phyloP scores from a whole-genome alignment of 2,797 vertebrate genomes.

The Sebastiscus tertius region DNA sequence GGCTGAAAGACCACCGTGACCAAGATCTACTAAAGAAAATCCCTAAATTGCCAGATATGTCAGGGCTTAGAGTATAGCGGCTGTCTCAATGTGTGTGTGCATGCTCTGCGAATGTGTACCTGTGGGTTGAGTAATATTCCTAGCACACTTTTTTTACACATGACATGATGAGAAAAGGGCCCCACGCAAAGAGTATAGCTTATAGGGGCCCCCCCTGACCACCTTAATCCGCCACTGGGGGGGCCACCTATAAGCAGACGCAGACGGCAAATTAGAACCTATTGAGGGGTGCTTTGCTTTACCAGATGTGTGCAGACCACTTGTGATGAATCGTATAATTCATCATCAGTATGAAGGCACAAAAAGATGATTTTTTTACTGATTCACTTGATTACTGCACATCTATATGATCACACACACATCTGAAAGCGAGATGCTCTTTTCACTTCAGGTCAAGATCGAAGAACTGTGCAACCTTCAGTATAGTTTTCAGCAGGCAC shows the following conservation, averaged over 20 bases:
- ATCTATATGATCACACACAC: background rate
- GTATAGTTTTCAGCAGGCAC: slow-evolving; percentile 48
- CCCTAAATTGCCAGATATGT: too few species aligned
- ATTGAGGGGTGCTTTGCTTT: slow-evolving; percentile 27
- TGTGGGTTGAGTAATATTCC: too few species aligned
- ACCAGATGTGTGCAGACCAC: slow-evolving; percentile 26
- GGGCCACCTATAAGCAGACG: slow-evolving; percentile 39
- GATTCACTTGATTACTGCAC: background rate
- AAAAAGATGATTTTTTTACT: background rate
- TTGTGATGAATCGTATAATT: slow-evolving; percentile 17
- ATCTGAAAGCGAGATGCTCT: background rate
- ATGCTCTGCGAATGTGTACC: too few species aligned
- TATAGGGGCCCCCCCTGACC: background rate
- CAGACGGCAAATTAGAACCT: slow-evolving; percentile 28
- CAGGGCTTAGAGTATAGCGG: too few species aligned
- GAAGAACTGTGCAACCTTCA: slow-evolving; percentile 57
- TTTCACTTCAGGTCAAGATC: slow-evolving; percentile 2
- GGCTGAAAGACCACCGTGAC: too few species aligned
- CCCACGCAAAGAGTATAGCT: too few species aligned
- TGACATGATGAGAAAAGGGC: background rate
- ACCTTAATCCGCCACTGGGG: background rate
- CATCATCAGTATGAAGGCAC: slow-evolving; percentile 1
- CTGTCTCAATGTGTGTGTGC: too few species aligned
- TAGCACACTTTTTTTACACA: too few species aligned
- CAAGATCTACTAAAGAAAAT: too few species aligned